These are phyloP conservation scores for Tenodera sinensis DNA, from an alignment of 2,888 invertebrate genomes.

Conservation along the genomic window DNA sequence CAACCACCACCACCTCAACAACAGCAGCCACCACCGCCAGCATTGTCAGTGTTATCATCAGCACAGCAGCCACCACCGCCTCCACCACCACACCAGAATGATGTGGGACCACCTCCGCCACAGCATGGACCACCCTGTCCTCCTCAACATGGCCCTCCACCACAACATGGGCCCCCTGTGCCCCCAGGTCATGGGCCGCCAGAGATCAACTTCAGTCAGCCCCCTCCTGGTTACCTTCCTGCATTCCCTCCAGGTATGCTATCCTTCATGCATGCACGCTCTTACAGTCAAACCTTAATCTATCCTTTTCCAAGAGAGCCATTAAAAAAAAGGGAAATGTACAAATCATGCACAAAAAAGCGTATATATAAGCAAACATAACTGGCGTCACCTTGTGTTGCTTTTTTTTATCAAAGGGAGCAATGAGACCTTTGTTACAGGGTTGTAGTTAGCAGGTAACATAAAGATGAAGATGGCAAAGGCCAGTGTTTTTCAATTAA, in stretches of 20 bases:
- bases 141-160: slow-evolving; percentile 31
- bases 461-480: too few species aligned
- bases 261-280: too few species aligned
- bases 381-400: too few species aligned
- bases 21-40: slow-evolving; percentile 20
- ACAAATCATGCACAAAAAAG: too few species aligned
- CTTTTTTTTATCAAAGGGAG: too few species aligned
- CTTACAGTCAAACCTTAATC: too few species aligned
- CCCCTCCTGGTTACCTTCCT: slow-evolving; percentile 55
- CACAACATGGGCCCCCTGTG: neutral
- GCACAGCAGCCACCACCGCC: slow-evolving; percentile 43
- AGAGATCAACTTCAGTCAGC: slow-evolving; percentile 48
- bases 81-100: slow-evolving; percentile 41
- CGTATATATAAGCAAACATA: too few species aligned
- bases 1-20: slow-evolving; percentile 43
- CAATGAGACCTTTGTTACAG: too few species aligned
- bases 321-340: too few species aligned
- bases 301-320: too few species aligned
- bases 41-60: slow-evolving; percentile 3
- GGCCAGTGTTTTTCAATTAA: too few species aligned
- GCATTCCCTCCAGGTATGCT: slow-evolving; percentile 29
- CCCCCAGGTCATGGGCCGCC: slow-evolving; percentile 36
- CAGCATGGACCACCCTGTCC: slow-evolving; percentile 34
- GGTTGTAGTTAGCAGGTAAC: too few species aligned
- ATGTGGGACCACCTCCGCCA: slow-evolving; percentile 32